A percentile compares a stretch with the other conserved stretches of the same genome.
Conservation (phyloP, 2,113 vertebrate species). For the Dasypus novemcinctus region DNA sequence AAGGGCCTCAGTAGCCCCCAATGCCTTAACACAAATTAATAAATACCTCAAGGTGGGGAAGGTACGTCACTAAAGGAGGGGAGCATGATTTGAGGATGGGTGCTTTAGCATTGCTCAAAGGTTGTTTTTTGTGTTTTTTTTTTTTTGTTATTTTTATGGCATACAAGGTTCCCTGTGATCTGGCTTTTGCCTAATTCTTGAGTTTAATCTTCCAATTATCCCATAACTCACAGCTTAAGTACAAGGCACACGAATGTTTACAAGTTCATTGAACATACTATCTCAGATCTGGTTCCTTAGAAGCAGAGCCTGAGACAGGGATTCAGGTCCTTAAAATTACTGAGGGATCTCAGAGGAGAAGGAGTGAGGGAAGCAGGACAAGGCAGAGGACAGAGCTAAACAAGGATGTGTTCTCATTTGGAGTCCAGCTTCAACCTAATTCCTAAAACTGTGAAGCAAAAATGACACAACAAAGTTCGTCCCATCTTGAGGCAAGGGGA, state of each 20-base stretch:
- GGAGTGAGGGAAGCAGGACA: not conserved
- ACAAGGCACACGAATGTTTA: not conserved
- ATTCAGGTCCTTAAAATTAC: not conserved
- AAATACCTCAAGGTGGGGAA: not conserved
- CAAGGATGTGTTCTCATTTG: not conserved
- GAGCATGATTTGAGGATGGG: not conserved
- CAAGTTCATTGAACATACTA: not conserved
- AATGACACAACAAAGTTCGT: not conserved
- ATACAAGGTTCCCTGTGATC: not conserved
- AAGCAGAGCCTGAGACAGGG: not conserved
- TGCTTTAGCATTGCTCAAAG: not conserved
- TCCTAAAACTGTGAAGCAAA: not conserved
- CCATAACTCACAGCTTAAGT: not conserved
- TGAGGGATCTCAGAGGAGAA: not conserved
- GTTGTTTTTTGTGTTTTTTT: not conserved
- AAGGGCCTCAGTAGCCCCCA: not conserved
- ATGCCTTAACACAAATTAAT: not conserved
- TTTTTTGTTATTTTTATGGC: not conserved
- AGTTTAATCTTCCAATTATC: constrained; percentile 19
- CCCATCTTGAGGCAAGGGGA: not conserved
- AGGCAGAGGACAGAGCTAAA: not conserved
- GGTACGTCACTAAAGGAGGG: not conserved
- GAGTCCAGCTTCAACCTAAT: not conserved
- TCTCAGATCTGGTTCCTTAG: not conserved
- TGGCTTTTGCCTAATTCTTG: not conserved